Evolutionary conservation across 2,113 vertebrate species (phyloP), one percentile per base, ranked within the genome.

Genomic region (Mus pahari): DNA sequence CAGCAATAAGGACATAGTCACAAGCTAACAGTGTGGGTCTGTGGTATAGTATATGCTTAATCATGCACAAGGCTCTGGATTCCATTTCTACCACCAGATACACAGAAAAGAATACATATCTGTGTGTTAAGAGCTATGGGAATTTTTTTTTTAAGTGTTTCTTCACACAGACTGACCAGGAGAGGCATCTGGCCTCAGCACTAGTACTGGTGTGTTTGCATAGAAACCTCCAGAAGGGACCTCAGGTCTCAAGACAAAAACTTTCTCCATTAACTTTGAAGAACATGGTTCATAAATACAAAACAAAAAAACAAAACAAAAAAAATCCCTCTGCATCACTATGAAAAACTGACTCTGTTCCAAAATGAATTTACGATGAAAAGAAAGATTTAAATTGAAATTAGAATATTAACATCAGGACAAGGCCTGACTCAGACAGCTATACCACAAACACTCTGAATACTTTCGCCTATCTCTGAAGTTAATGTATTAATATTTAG

Each of bases 351-450:
- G 28, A 55, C 48, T 90, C 48, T 93, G 24, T 82, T 45, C 55
- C n/a, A 66, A 66, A 88, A 64, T 68, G 50, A 78, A 78, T 53
- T 75, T 75, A 45, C 53, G 20, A 81, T 66, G 58, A 66, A 95
- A 88, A 86, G 53, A 78, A 94, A 94, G 60, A 60, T 2, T 89
- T n/a, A 70, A 78, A 93, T 74, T 92, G 50, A 88, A 96, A 95
- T 86, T 83, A 73, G 93, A 92, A 92, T 92, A 94, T n/a, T 78
- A 90, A 92, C 50, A 95, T 50, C 62, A 91, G 53, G 19, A 70
- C 50, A 90, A 55, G 86, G 83, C 19, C 42, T 91, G 68, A 94
- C 55, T 88, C 66, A n/a, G 81, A 39, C 60, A 91, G 68, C 28
- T 42, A 71, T 92, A 87, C 68, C 74, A 14, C 17, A 45, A 77